Conservation (phyloP, 1,140 invertebrate genomes). For the Cylas formicarius region DNA sequence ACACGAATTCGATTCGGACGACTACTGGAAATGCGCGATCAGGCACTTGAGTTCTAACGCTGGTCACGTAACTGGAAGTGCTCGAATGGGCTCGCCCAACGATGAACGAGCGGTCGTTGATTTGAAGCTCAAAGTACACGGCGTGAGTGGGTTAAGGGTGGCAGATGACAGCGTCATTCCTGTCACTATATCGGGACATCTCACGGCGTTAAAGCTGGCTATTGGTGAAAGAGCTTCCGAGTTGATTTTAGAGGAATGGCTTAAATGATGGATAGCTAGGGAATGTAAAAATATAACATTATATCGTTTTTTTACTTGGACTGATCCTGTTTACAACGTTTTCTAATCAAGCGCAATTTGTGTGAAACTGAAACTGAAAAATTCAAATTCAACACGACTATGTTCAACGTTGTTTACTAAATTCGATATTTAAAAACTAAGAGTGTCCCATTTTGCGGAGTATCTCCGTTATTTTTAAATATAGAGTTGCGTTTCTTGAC, state of each 20-base stretch:
- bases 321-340: too few species aligned
- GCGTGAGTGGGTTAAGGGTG: conserved; percentile 53
- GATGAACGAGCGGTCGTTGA: conserved; percentile 43
- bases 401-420: too few species aligned
- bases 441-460: too few species aligned
- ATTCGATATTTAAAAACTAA: too few species aligned
- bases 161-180: conserved; percentile 73
- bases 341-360: too few species aligned
- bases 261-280: background rate
- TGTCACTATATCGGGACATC: conserved; percentile 58
- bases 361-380: too few species aligned
- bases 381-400: too few species aligned
- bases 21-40: conserved; percentile 33
- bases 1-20: conserved; percentile 21
- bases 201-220: conserved; percentile 69
- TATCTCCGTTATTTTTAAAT: too few species aligned
- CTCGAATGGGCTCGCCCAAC: conserved; percentile 60
- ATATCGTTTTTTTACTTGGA: too few species aligned
- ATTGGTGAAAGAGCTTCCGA: conserved; percentile 81
- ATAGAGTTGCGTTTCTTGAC: too few species aligned
- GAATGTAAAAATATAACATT: background rate
- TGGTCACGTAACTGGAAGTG: conserved; percentile 62
- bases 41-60: conserved; percentile 19
- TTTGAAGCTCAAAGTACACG: conserved; percentile 42
- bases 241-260: conserved; percentile 62